Evolutionary conservation across 37 sponge, comb jelly and placozoan genomes (phyloP), one percentile per base, ranked within the genome.

Genomic region (Hormiphora californensis): DNA sequence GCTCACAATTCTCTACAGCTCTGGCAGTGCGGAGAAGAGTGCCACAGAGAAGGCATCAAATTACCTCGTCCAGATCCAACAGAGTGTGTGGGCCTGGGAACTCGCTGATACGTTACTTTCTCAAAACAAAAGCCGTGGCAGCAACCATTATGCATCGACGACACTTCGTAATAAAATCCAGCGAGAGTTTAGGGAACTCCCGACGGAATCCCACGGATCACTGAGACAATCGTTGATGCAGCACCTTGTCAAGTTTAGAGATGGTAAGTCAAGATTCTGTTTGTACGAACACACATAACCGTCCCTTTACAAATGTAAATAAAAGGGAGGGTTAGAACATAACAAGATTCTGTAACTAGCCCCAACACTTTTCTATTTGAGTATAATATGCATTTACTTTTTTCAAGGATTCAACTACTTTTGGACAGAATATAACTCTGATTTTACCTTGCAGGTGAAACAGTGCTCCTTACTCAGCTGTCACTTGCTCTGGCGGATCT

Each of bases 401-500:
- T n/a, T n/a, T n/a, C n/a, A n/a, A n/a, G n/a, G n/a, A n/a, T n/a
- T n/a, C n/a, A n/a, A n/a, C n/a, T n/a, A n/a, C n/a, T n/a, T n/a
- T n/a, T n/a, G n/a, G n/a, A n/a, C n/a, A n/a, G n/a, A n/a, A n/a
- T n/a, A n/a, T n/a, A n/a, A n/a, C n/a, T n/a, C n/a, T n/a, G n/a
- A n/a, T n/a, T n/a, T n/a, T n/a, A 15, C n/a, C 27, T 12, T 19
- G 7, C 43, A 73, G 81, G 81, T 40, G 81, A 73, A 27, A 46
- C 81, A 43, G 35, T 73, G 9, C 5, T 73, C 21, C 46, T 73
- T 25, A 54, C 44, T 9, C 59, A 95, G 92, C 85, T 96, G 32
- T 88, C 89, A 0, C 69, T 96, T 54, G 97, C 97, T 0, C 87
- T 96, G 36, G 94, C 94, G 22, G 94, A 96, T 53, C 65, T 96